These are phyloP conservation scores for Acrobeloides nanus DNA, from an alignment of 2,888 invertebrate genomes.

Conservation along the genomic window DNA sequence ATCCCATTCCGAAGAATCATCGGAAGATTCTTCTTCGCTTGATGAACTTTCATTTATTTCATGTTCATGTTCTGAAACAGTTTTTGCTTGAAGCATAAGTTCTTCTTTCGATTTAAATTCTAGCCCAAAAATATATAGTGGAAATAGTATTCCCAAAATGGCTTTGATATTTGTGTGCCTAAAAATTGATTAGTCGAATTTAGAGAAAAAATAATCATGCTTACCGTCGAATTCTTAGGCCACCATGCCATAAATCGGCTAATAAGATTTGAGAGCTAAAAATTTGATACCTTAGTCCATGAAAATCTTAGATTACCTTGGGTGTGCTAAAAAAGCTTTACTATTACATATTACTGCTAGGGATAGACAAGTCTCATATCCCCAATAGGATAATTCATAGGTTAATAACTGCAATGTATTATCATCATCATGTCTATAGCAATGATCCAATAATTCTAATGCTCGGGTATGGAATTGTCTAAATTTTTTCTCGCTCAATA, in stretches of 20 bases:
- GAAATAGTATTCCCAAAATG: constrained; percentile 73
- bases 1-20: too few relatives aligned
- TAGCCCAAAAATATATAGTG: constrained; percentile 74
- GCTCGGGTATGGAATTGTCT: constrained; percentile 88
- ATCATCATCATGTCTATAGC: constrained; percentile 85
- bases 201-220: constrained; percentile 2
- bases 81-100: constrained; percentile 93
- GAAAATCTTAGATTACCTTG: constrained; percentile 47
- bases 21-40: constrained; percentile 23
- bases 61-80: constrained; percentile 51
- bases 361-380: constrained; percentile 92
- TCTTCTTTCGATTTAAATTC: constrained; percentile 98
- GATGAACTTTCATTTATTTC: too few relatives aligned
- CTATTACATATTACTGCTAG: constrained; percentile 92
- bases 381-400: constrained; percentile 93
- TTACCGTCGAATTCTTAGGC: constrained; percentile 63
- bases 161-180: constrained; percentile 68
- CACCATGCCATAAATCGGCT: constrained; percentile 89
- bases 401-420: constrained; percentile 65
- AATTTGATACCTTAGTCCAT: constrained; percentile 3
- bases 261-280: constrained; percentile 75
- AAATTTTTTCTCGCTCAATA: too few relatives aligned
- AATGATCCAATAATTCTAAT: constrained; percentile 86
- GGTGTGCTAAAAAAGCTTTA: constrained; percentile 59
- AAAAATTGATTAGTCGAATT: not conserved